Evolutionary conservation across 2,888 invertebrate species (phyloP).

Genomic region (Pheosia gnoma): DNA sequence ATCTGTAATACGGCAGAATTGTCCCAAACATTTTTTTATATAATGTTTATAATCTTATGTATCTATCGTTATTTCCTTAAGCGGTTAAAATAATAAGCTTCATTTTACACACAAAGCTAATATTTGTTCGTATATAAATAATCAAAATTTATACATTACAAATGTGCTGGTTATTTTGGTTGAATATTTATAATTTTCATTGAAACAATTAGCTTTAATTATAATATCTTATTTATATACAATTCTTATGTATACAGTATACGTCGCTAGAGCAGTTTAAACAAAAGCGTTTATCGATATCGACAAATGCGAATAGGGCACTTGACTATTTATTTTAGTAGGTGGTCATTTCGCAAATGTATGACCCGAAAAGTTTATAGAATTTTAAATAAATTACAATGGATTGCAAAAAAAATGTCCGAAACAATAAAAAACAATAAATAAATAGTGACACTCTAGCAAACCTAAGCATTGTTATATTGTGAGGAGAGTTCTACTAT

Average conservation of each 20-base stretch:
- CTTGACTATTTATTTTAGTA: neutral
- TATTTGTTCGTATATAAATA: conserved; percentile 35
- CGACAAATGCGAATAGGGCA: conserved; percentile 19
- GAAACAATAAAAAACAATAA: too few relatives aligned
- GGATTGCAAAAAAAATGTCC: too few relatives aligned
- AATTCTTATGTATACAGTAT: conserved; percentile 38
- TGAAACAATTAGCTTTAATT: conserved; percentile 41
- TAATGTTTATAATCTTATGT: conserved; percentile 9
- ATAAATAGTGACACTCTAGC: too few relatives aligned
- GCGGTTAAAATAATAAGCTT: conserved; percentile 23
- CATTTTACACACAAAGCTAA: conserved; percentile 34
- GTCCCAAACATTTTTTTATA: neutral
- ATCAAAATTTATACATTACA: conserved; percentile 38
- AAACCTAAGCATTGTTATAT: too few relatives aligned
- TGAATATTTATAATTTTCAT: conserved; percentile 36
- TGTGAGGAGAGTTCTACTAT: too few relatives aligned
- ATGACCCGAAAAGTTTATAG: too few relatives aligned
- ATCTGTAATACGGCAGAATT: too few relatives aligned
- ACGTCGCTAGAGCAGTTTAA: conserved; percentile 33
- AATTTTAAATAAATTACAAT: too few relatives aligned
- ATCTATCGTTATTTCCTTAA: conserved; percentile 25
- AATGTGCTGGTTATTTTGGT: conserved; percentile 49
- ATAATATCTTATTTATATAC: conserved; percentile 33
- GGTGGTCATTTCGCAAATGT: too few relatives aligned
- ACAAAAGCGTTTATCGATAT: conserved; percentile 20